Conservation (phyloP, 2,113 vertebrate genomes). For the Eretmochelys imbricata region DNA sequence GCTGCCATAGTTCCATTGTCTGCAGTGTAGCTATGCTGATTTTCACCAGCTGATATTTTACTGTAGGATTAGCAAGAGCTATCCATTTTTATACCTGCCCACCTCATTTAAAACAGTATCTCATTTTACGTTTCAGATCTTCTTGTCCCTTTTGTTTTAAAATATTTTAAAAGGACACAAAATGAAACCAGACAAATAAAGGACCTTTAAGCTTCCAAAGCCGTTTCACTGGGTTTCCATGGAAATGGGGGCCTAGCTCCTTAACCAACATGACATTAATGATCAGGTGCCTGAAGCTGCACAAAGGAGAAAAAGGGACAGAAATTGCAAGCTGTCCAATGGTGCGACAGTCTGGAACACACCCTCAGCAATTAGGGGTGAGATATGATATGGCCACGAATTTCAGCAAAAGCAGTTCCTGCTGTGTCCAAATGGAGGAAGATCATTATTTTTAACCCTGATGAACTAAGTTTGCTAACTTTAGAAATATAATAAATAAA, state of each 20-base stretch:
- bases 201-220: constrained; percentile 43
- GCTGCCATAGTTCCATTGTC: not conserved
- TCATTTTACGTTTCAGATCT: constrained; percentile 2
- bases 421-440: not conserved
- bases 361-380: not conserved
- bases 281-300: constrained; percentile 65
- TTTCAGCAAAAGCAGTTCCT: not conserved
- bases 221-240: constrained; percentile 75
- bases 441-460: constrained; percentile 54
- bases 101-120: constrained; percentile 23
- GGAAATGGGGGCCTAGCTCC: constrained; percentile 62
- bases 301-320: constrained; percentile 58
- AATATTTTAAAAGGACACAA: constrained; percentile 44
- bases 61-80: not conserved
- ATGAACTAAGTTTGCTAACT: constrained; percentile 56
- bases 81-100: constrained; percentile 10
- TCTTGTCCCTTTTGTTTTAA: constrained; percentile 35
- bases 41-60: not conserved
- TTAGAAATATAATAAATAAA: constrained; percentile 59
- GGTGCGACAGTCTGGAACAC: not conserved
- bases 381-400: not conserved
- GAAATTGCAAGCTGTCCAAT: constrained; percentile 59
- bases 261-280: constrained; percentile 73
- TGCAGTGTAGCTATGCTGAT: not conserved
- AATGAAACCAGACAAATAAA: constrained; percentile 43